phyloP scores from a whole-genome alignment of 35 echinoderm and acorn worm genomes.

The Patiria miniata region DNA sequence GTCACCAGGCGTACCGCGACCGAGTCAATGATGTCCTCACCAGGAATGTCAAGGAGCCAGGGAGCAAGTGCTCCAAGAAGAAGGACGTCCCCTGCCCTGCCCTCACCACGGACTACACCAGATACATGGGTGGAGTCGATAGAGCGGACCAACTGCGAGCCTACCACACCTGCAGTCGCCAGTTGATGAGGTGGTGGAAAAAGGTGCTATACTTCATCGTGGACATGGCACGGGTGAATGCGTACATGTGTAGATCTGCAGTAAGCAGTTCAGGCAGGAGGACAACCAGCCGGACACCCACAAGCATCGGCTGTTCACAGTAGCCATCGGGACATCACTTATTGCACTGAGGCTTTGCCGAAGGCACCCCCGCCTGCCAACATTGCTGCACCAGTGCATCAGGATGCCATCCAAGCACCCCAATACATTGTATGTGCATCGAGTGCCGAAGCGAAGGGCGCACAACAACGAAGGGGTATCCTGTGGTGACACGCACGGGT shows the following conservation, averaged over 20 bases:
- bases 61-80: not conserved
- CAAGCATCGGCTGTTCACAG: not conserved
- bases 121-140: conserved; percentile 31
- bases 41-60: not conserved
- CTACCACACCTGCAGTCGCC: not conserved
- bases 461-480: not conserved
- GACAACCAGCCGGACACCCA: not conserved
- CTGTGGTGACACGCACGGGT: not conserved
- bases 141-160: conserved; percentile 8
- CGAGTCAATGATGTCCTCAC: not conserved
- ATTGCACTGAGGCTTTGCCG: not conserved
- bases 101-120: not conserved
- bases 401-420: not conserved
- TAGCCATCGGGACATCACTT: not conserved
- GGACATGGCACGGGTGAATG: not conserved
- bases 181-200: conserved; percentile 21
- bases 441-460: not conserved
- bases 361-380: not conserved
- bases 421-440: not conserved
- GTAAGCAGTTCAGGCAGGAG: not conserved
- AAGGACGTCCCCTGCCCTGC: not conserved
- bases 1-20: conserved; percentile 29
- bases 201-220: not conserved
- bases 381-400: not conserved
- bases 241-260: not conserved